Conservation (phyloP, 1,140 invertebrate species). For the Lanistes nyassanus region DNA sequence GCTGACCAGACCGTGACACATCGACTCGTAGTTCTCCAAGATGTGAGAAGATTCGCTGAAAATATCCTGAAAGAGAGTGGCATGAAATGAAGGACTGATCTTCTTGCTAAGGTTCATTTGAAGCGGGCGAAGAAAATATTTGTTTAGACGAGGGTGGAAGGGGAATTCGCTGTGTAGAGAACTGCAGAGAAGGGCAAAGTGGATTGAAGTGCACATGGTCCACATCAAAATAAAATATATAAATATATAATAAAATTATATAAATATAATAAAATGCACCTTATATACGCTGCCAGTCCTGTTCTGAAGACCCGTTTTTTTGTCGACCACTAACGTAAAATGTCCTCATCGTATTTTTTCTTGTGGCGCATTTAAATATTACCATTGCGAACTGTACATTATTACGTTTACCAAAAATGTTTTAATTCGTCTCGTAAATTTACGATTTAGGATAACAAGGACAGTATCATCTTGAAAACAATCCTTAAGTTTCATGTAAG, state of each 20-base stretch:
- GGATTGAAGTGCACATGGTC: not conserved
- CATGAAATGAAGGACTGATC: not conserved
- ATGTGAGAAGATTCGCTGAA: slow-evolving; percentile 5
- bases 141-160: slow-evolving; percentile 71
- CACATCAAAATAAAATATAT: not conserved
- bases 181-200: not conserved
- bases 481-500: too few species aligned
- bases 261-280: not conserved
- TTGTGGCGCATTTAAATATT: too few species aligned
- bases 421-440: too few species aligned
- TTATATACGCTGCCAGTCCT: too few species aligned
- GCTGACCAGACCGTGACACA: slow-evolving; percentile 30
- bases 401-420: too few species aligned
- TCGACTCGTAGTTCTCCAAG: slow-evolving; percentile 18
- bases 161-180: slow-evolving; percentile 59
- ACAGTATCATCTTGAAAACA: too few species aligned
- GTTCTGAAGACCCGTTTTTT: too few species aligned
- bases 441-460: too few species aligned
- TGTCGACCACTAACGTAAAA: too few species aligned
- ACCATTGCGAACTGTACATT: too few species aligned
- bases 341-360: too few species aligned
- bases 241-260: not conserved
- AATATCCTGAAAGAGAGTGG: not conserved
- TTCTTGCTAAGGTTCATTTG: too few species aligned
- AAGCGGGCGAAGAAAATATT: slow-evolving; percentile 17